A percentile compares a stretch with the other conserved stretches of the same genome.
Evolutionary conservation across 2,113 vertebrate species (phyloP).

Genomic region (Microcebus murinus): DNA sequence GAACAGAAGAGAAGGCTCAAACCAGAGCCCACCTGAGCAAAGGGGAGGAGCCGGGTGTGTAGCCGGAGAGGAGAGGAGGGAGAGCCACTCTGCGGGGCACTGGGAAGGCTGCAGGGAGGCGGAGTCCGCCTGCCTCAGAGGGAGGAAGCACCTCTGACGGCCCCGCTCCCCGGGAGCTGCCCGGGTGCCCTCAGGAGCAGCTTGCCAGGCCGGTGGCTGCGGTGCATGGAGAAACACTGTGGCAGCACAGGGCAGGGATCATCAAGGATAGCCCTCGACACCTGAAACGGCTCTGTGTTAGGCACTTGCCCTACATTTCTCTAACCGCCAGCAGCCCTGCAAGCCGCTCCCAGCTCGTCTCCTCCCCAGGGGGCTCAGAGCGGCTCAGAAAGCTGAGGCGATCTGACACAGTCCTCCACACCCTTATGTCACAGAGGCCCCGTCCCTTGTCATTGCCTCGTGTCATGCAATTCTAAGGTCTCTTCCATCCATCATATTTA

Average conservation of each 20-base stretch:
- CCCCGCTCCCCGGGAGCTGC: not conserved
- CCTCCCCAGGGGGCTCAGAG: not conserved
- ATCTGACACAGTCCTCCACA: not conserved
- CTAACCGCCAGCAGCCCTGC: not conserved
- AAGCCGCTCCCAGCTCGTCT: fast-evolving
- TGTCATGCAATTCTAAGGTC: fast-evolving
- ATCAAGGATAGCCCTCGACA: not conserved
- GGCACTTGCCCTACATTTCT: fast-evolving
- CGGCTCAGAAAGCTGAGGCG: not conserved
- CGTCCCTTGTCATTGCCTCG: not conserved
- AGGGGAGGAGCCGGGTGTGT: fast-evolving
- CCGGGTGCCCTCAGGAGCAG: too few relatives aligned
- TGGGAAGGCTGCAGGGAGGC: fast-evolving
- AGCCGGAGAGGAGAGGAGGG: fast-evolving
- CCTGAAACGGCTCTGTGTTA: not conserved
- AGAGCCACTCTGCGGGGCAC: fast-evolving
- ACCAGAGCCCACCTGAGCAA: not conserved
- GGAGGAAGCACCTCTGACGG: not conserved
- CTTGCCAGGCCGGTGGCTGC: too few relatives aligned
- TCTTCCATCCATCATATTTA: fast-evolving
- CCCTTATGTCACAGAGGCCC: fast-evolving
- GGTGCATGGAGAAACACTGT: fast-evolving
- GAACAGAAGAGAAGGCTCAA: not conserved
- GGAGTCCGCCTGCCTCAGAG: not conserved
- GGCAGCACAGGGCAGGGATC: not conserved